Conservation (phyloP, 2,888 invertebrate genomes). For the Heteropelma amictum region DNA sequence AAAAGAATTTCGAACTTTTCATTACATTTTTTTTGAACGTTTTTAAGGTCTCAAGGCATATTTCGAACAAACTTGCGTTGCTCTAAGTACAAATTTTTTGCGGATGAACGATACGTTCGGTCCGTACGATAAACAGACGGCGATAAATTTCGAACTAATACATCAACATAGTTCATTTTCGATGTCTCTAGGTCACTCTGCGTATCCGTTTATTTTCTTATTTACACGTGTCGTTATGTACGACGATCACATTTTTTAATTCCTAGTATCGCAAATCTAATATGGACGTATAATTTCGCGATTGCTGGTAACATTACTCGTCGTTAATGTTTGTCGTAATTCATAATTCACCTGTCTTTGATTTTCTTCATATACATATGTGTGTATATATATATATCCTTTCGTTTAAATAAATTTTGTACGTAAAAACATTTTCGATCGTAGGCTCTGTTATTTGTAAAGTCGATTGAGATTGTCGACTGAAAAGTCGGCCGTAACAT, state of each 20-base stretch:
- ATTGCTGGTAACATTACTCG: constrained; percentile 44
- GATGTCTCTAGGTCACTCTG: constrained; percentile 18
- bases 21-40: neutral
- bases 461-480: constrained; percentile 1
- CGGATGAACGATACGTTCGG: constrained; percentile 9
- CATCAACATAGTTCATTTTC: constrained; percentile 24
- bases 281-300: constrained; percentile 43
- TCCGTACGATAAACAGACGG: constrained; percentile 14
- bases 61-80: constrained; percentile 14
- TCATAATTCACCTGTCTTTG: neutral
- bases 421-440: constrained; percentile 27
- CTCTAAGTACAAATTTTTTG: constrained; percentile 52
- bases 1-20: neutral
- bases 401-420: neutral
- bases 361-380: neutral
- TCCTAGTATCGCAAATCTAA: constrained; percentile 33
- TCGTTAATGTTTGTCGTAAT: neutral
- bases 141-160: constrained; percentile 22
- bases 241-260: constrained; percentile 46
- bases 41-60: neutral
- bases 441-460: neutral
- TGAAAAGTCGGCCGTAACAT: neutral
- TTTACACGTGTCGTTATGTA: constrained; percentile 50
- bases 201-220: constrained; percentile 19
- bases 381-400: neutral